Conservation (phyloP, 2,888 invertebrate genomes). For the Lepetodrilus schrolli region DNA sequence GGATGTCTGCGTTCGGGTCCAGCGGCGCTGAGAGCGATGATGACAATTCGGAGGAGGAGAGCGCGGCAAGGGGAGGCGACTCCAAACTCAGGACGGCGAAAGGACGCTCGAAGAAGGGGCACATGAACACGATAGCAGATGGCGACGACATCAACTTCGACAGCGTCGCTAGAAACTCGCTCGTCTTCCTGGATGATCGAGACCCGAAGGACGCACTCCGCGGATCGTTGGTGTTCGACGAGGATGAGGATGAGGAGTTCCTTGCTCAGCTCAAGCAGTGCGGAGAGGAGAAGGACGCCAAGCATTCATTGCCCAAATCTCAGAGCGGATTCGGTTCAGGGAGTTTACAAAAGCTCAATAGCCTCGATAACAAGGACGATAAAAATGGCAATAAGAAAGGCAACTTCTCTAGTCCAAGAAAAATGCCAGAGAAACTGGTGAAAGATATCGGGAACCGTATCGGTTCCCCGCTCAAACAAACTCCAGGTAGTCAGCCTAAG, state of each 20-base stretch:
- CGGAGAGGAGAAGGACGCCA: constrained; percentile 31
- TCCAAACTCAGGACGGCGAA: constrained; percentile 54
- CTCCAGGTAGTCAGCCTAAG: constrained; percentile 58
- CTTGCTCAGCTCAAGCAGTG: constrained; percentile 33
- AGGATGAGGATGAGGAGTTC: constrained; percentile 51
- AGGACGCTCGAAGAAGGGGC: constrained; percentile 50
- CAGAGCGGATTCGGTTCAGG: background rate
- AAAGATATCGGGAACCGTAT: constrained; percentile 67
- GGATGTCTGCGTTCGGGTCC: constrained; percentile 89
- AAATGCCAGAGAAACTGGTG: constrained; percentile 63
- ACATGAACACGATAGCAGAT: constrained; percentile 62
- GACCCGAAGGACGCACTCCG: constrained; percentile 55
- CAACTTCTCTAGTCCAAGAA: constrained; percentile 55
- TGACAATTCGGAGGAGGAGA: constrained; percentile 52
- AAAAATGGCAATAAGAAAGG: constrained; percentile 11
- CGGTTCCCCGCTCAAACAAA: constrained; percentile 57
- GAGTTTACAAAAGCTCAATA: background rate
- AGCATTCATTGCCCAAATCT: constrained; percentile 10
- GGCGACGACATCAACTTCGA: constrained; percentile 65
- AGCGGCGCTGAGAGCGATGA: constrained; percentile 82
- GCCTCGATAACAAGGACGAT: constrained; percentile 16
- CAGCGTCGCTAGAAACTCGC: constrained; percentile 61
- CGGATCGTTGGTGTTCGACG: constrained; percentile 64
- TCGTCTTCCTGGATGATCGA: constrained; percentile 57
- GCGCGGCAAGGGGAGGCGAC: constrained; percentile 53